Evolutionary conservation across 2,888 invertebrate species (phyloP).

Genomic region (Ophraella communa): DNA sequence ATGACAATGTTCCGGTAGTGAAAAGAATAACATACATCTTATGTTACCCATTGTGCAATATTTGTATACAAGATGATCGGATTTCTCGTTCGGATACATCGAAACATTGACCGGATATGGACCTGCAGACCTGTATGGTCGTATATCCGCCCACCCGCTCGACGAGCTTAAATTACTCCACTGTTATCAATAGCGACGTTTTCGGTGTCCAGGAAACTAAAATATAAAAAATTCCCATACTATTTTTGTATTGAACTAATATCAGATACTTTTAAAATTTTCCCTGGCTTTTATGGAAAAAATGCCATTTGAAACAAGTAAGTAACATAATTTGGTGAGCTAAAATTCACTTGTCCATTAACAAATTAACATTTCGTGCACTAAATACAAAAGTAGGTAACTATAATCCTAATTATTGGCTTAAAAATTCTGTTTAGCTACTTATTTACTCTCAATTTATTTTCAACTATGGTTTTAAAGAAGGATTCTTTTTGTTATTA

Average conservation of each 20-base stretch:
- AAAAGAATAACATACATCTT: conserved; percentile 25
- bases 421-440: too few relatives aligned
- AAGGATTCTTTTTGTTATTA: not conserved
- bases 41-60: conserved; percentile 45
- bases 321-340: too few relatives aligned
- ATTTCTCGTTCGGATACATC: conserved; percentile 39
- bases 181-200: conserved; percentile 2
- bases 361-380: too few relatives aligned
- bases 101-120: conserved; percentile 48
- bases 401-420: too few relatives aligned
- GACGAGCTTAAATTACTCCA: conserved; percentile 31
- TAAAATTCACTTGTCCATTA: too few relatives aligned
- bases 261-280: not conserved
- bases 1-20: conserved; percentile 2
- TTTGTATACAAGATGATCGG: conserved; percentile 48
- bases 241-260: too few relatives aligned
- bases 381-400: too few relatives aligned
- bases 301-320: too few relatives aligned
- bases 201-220: conserved; percentile 10
- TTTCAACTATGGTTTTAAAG: not conserved
- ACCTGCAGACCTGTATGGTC: conserved; percentile 19
- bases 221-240: too few relatives aligned
- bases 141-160: conserved; percentile 46
- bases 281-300: too few relatives aligned
- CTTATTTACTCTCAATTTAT: too few relatives aligned